Conservation (phyloP, 2,797 vertebrate species). For the Spinus olivaceus region DNA sequence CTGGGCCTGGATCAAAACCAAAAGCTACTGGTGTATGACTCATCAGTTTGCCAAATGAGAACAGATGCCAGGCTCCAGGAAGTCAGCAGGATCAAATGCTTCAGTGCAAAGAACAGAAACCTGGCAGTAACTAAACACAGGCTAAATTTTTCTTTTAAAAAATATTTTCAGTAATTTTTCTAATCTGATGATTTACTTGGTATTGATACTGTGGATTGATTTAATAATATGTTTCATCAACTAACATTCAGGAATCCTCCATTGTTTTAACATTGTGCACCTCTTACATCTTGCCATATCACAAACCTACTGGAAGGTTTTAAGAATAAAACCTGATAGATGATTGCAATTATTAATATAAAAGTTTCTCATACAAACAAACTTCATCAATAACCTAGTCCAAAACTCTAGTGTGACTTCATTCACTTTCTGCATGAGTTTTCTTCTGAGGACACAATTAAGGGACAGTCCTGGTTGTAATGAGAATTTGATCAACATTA, state of each 20-base stretch:
- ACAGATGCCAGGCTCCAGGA: neutral
- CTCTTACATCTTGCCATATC: neutral
- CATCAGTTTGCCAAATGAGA: neutral
- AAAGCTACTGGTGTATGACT: neutral
- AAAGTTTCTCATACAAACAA: neutral
- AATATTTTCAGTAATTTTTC: neutral
- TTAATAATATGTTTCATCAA: neutral
- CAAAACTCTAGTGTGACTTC: neutral
- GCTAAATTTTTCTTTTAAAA: neutral
- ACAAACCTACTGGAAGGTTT: neutral
- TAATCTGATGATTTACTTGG: neutral
- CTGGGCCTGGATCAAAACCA: neutral
- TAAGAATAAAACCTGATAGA: neutral
- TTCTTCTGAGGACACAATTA: neutral
- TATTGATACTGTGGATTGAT: neutral
- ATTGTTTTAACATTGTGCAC: neutral
- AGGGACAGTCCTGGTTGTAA: neutral
- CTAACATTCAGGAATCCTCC: neutral
- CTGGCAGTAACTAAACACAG: neutral
- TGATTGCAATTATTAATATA: neutral
- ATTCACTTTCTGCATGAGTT: neutral
- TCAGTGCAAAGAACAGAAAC: neutral
- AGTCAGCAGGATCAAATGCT: neutral
- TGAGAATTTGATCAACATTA: conserved; percentile 20
- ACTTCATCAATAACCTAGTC: neutral